Conservation (phyloP, 2,113 vertebrate genomes). For the Perognathus longimembris region DNA sequence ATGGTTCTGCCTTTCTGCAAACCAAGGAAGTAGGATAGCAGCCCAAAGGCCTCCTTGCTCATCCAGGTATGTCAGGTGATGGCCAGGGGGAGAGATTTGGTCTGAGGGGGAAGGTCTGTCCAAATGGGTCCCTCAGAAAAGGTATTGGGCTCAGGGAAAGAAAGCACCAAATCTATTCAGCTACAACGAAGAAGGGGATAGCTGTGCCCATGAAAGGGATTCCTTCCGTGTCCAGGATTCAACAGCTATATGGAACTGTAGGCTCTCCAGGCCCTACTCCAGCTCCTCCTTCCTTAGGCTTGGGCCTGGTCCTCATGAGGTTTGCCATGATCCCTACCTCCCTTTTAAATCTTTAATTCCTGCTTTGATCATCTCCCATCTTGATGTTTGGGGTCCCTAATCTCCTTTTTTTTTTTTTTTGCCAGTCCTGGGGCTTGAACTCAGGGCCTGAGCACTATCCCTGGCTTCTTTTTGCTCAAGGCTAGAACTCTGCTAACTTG, state of each 20-base stretch:
- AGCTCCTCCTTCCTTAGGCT: background rate
- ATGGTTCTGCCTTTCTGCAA: background rate
- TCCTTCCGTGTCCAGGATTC: background rate
- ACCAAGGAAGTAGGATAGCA: background rate
- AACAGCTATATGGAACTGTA: background rate
- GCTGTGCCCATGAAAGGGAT: fast-evolving
- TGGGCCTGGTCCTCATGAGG: background rate
- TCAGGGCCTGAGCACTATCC: too few species aligned
- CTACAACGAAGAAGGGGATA: fast-evolving
- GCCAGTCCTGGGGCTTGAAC: too few species aligned
- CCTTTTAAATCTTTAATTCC: background rate
- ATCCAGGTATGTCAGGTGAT: background rate
- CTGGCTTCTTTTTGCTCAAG: too few species aligned
- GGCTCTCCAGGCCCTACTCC: background rate
- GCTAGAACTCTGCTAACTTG: too few species aligned
- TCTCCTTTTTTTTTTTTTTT: too few species aligned
- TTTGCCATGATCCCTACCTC: background rate
- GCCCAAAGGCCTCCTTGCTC: background rate
- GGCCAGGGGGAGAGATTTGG: background rate
- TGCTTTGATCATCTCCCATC: background rate
- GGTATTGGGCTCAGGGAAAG: background rate
- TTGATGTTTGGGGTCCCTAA: background rate
- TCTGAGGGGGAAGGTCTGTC: background rate
- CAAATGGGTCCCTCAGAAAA: background rate
- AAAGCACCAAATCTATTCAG: background rate